phyloP scores from a whole-genome alignment of 92 coral and sea anemone species.

The Diadumene lineata region DNA sequence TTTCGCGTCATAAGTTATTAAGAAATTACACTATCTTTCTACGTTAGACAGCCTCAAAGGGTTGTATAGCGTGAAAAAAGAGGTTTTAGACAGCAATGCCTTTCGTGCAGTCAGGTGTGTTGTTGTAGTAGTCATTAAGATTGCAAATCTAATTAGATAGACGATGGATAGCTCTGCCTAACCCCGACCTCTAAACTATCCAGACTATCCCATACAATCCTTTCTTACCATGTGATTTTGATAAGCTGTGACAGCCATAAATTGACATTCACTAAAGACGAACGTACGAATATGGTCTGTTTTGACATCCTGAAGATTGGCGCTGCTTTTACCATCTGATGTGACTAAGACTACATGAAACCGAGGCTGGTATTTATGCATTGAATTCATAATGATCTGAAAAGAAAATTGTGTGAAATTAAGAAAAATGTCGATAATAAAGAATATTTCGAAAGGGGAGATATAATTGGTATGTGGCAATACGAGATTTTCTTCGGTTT shows the following conservation, averaged over 20 bases:
- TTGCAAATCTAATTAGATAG: constrained; percentile 31
- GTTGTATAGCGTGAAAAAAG: no score
- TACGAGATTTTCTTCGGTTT: no score
- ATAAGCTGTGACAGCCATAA: constrained; percentile 97
- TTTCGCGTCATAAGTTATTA: background rate
- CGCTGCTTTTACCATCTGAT: constrained; percentile 59
- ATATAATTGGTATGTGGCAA: no score
- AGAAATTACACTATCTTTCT: background rate
- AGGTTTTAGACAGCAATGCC: no score
- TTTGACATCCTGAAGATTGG: constrained; percentile 55
- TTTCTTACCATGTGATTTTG: constrained; percentile 90
- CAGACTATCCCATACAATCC: background rate
- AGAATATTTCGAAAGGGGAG: no score
- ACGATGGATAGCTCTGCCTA: constrained; percentile 19
- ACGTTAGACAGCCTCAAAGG: background rate
- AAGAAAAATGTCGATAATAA: no score
- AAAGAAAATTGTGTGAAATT: background rate
- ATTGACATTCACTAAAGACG: constrained; percentile 86
- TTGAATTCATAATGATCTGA: constrained; percentile 94
- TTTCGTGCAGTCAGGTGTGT: constrained; percentile 27
- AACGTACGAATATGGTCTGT: constrained; percentile 78
- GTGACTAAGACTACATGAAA: constrained; percentile 93
- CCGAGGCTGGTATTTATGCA: constrained; percentile 99
- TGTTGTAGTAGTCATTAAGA: constrained; percentile 35
- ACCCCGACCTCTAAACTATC: constrained; percentile 22